A percentile compares a stretch with the other conserved stretches of the same genome.
phyloP scores from a whole-genome alignment of 2,888 invertebrate species.

The Andrena dorsata region DNA sequence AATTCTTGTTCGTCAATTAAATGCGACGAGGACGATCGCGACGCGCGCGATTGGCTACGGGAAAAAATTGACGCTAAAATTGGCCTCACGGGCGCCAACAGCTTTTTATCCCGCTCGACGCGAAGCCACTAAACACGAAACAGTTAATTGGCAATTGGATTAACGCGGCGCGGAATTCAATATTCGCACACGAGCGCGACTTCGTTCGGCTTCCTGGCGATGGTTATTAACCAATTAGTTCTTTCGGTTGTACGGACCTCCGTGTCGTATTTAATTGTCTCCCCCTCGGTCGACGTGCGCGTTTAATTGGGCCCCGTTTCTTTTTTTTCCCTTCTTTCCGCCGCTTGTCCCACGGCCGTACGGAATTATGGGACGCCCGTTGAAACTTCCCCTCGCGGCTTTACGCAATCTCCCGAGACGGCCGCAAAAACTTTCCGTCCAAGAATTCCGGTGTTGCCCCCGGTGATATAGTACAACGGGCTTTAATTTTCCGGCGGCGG shows the following conservation, averaged over 20 bases:
- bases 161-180: constrained; percentile 37
- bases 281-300: background rate
- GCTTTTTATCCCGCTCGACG: constrained; percentile 34
- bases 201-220: constrained; percentile 12
- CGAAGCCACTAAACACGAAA: constrained; percentile 23
- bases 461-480: constrained; percentile 23
- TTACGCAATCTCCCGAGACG: constrained; percentile 29
- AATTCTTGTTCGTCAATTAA: background rate
- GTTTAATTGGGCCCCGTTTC: background rate
- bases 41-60: background rate
- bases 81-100: background rate
- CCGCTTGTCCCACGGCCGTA: background rate
- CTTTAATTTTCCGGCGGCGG: constrained; percentile 54
- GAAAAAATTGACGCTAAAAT: constrained; percentile 4
- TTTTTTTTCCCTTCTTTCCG: background rate
- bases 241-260: constrained; percentile 13
- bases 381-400: constrained; percentile 33
- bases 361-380: constrained; percentile 25
- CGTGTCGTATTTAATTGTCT: constrained; percentile 29
- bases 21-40: background rate
- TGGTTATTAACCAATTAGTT: constrained; percentile 49
- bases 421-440: constrained; percentile 32
- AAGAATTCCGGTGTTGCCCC: constrained; percentile 37
- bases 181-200: constrained; percentile 18
- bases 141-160: constrained; percentile 52